Conservation (phyloP, 2,797 vertebrate genomes). For the Scleropages formosus region DNA sequence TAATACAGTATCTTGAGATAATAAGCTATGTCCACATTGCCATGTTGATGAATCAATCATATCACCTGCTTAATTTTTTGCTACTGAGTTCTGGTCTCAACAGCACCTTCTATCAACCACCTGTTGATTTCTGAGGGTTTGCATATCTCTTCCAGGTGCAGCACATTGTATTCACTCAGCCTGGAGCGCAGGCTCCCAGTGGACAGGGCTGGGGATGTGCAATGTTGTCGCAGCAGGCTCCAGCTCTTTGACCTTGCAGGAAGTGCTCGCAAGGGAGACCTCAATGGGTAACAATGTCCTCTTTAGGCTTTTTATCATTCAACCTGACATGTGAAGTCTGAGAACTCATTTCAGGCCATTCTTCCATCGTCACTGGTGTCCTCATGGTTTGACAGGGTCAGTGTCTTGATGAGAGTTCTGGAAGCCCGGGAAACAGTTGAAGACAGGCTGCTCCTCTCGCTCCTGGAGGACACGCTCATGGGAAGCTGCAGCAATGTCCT, state of each 20-base stretch:
- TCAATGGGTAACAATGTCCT: conserved; percentile 58
- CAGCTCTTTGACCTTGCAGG: conserved; percentile 64
- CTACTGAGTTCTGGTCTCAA: neutral
- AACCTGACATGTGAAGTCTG: neutral
- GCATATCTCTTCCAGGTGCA: conserved; percentile 50
- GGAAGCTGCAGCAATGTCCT: conserved; percentile 71
- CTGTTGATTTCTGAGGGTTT: neutral
- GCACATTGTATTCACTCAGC: conserved; percentile 70
- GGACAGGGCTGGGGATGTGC: conserved; percentile 41
- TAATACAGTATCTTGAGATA: neutral
- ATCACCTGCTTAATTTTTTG: neutral
- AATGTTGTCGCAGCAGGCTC: conserved; percentile 55
- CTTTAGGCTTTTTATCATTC: neutral
- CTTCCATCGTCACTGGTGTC: neutral
- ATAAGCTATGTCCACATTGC: neutral
- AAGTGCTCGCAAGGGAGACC: conserved; percentile 59
- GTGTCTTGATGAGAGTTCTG: conserved; percentile 49
- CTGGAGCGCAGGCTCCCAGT: conserved; percentile 59
- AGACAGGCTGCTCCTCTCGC: conserved; percentile 57
- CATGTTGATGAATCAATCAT: conserved; percentile 10
- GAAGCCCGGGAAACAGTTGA: conserved; percentile 38
- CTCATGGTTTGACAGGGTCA: conserved; percentile 52
- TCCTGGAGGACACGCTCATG: conserved; percentile 63
- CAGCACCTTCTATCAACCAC: neutral
- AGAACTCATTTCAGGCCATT: neutral